Percentiles rank a stretch among this genome's conserved stretches.
These are phyloP conservation scores for Myiotriccus ornatus DNA, from an alignment of 2,797 vertebrate species.

Conservation along the genomic window DNA sequence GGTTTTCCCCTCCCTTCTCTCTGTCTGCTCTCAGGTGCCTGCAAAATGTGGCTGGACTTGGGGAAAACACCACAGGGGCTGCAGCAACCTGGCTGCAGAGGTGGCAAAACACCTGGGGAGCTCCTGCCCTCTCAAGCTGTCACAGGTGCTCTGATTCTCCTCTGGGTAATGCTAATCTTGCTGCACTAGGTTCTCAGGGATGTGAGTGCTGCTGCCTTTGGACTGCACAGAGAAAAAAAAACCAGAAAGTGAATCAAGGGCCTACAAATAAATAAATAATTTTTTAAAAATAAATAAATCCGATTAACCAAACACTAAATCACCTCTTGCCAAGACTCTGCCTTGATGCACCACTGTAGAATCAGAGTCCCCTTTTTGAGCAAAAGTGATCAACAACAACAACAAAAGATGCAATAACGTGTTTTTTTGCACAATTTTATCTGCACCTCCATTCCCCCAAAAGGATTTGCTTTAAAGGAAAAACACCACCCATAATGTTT, in stretches of 20 bases:
- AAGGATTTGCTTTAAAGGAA: neutral
- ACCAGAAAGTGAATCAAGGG: neutral
- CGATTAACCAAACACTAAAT: neutral
- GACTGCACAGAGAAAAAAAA: neutral
- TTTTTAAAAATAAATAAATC: no score
- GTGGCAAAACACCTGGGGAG: neutral
- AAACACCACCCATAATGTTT: neutral
- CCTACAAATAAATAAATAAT: neutral
- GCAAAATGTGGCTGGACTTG: fast-evolving
- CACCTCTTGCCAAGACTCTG: neutral
- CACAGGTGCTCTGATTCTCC: neutral
- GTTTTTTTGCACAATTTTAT: neutral
- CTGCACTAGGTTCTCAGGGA: neutral
- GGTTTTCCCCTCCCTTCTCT: neutral
- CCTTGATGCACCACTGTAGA: neutral
- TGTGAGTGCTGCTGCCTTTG: neutral
- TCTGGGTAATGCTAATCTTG: neutral
- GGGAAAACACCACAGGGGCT: neutral
- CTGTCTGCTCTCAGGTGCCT: neutral
- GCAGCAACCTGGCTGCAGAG: neutral
- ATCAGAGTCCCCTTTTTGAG: neutral
- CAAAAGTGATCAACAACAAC: neutral
- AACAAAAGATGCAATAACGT: neutral
- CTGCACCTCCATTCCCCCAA: neutral
- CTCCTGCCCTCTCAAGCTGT: neutral